A percentile compares a stretch with the other conserved stretches of the same genome.
Conservation (phyloP, 2,797 vertebrate genomes). For the Falco naumanni region DNA sequence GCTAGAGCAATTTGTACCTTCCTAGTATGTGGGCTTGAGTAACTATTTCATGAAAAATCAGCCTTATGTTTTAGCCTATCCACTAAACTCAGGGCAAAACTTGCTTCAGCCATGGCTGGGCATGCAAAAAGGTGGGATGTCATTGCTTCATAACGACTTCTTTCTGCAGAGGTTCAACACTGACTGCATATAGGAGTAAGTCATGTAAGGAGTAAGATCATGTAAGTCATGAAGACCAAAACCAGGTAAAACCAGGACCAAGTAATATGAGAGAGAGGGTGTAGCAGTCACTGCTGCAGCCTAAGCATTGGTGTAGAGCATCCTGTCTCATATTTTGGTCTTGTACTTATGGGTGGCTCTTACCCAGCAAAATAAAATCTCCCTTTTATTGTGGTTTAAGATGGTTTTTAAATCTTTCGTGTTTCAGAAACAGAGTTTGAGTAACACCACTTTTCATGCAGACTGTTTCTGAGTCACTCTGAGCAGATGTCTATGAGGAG, state of each 20-base stretch:
- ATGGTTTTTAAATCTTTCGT: background rate
- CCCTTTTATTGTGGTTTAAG: background rate
- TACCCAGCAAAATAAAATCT: background rate
- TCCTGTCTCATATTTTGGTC: background rate
- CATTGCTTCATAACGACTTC: background rate
- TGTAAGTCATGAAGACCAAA: background rate
- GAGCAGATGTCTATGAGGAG: background rate
- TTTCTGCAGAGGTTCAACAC: background rate
- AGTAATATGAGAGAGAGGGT: background rate
- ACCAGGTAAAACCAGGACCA: background rate
- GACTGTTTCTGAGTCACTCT: background rate
- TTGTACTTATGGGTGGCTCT: background rate
- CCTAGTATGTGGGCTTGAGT: fast-evolving
- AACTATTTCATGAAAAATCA: background rate
- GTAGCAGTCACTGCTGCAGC: background rate
- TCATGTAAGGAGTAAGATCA: background rate
- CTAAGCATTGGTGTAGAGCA: background rate
- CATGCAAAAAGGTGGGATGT: background rate
- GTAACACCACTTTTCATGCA: background rate
- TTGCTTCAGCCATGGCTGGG: background rate
- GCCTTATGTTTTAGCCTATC: background rate
- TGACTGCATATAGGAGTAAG: background rate
- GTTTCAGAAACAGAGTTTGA: background rate
- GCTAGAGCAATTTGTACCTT: background rate
- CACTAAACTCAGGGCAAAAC: background rate